A percentile compares a stretch with the other conserved stretches of the same genome.
phyloP scores from a whole-genome alignment of 2,113 vertebrate genomes.

The Myrmophylax atrothorax region DNA sequence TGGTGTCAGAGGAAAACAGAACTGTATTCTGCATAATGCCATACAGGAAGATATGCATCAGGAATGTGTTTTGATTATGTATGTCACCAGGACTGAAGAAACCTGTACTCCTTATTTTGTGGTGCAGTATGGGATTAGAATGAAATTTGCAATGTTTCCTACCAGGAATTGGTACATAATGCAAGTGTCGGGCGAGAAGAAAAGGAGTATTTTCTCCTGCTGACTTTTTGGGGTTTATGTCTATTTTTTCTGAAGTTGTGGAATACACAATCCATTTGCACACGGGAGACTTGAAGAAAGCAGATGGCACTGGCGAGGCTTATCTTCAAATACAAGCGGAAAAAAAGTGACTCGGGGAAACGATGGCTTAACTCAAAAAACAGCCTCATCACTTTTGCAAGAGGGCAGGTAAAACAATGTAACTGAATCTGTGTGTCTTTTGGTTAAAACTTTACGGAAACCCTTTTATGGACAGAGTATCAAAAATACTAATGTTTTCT shows the following conservation, averaged over 20 bases:
- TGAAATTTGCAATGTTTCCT: background rate
- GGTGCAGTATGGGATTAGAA: background rate
- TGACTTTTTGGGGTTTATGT: background rate
- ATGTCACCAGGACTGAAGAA: background rate
- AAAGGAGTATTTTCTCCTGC: background rate
- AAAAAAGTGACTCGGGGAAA: slow-evolving; percentile 49
- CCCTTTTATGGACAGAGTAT: background rate
- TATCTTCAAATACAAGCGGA: slow-evolving; percentile 63
- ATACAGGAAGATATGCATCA: background rate
- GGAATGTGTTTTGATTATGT: background rate
- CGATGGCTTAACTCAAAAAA: slow-evolving; percentile 36
- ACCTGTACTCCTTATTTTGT: background rate
- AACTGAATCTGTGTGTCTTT: background rate
- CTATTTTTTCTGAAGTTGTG: slow-evolving; percentile 47
- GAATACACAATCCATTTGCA: slow-evolving; percentile 65
- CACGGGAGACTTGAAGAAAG: slow-evolving; percentile 61
- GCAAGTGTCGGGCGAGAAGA: background rate
- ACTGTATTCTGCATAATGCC: background rate
- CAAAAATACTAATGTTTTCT: background rate
- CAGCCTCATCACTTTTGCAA: slow-evolving; percentile 43
- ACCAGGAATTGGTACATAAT: background rate
- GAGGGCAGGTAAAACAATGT: slow-evolving; percentile 60
- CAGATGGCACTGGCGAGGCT: slow-evolving; percentile 33
- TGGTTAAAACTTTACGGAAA: background rate
- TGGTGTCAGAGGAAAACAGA: background rate